These are phyloP conservation scores for Leptinotarsa peninsularis DNA, from an alignment of 2,888 invertebrate genomes.

Conservation along the genomic window DNA sequence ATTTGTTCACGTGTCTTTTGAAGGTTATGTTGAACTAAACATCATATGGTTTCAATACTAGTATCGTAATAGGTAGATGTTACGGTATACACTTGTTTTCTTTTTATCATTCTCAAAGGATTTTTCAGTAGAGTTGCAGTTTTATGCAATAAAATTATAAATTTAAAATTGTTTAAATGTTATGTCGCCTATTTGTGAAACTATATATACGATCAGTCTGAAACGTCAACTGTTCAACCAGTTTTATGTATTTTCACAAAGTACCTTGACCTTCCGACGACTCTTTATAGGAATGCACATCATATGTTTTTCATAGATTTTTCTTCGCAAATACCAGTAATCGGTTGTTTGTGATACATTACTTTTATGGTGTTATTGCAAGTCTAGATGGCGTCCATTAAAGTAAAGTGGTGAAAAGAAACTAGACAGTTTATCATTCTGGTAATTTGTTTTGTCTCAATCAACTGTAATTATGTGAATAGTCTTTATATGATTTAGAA, in stretches of 20 bases:
- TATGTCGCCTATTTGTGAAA: not conserved
- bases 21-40: no score
- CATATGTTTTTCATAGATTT: conserved; percentile 2
- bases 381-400: not conserved
- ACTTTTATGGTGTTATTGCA: not conserved
- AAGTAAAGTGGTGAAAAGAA: not conserved
- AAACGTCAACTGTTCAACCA: no score
- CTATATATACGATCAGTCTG: not conserved
- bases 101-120: no score
- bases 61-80: no score
- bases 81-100: no score
- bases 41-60: no score
- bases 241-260: no score
- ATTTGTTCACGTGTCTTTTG: no score
- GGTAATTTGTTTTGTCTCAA: not conserved
- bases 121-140: no score
- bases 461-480: not conserved
- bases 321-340: conserved; percentile 2
- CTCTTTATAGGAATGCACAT: not conserved
- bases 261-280: not conserved
- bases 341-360: not conserved
- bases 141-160: not conserved
- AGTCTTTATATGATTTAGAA: not conserved
- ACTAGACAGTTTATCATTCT: not conserved
- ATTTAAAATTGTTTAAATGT: not conserved